Evolutionary conservation across 2,113 vertebrate genomes (phyloP).

Genomic region (Daubentonia madagascariensis): DNA sequence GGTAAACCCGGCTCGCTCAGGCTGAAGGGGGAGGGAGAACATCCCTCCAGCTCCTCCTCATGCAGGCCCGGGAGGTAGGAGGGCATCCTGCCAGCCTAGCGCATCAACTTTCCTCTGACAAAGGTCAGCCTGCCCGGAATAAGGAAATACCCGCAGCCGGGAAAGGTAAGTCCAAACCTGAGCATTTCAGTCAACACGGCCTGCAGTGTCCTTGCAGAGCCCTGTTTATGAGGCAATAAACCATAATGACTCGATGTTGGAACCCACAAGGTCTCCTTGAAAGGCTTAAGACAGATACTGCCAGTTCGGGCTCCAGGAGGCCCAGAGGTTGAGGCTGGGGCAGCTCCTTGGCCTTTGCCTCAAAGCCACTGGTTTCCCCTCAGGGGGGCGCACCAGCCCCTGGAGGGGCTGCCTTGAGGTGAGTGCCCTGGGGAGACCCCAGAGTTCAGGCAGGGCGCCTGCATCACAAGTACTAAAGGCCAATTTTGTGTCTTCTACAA

Average conservation of each 20-base stretch:
- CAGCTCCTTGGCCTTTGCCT: not conserved
- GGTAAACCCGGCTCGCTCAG: not conserved
- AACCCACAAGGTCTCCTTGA: constrained; percentile 9
- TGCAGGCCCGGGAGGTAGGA: not conserved
- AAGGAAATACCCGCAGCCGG: constrained; percentile 19
- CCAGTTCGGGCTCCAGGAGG: not conserved
- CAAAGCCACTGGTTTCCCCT: not conserved
- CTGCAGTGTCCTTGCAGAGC: not conserved
- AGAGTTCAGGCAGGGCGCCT: not conserved
- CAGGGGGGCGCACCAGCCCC: not conserved
- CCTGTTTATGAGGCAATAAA: constrained; percentile 41
- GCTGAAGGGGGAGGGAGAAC: not conserved
- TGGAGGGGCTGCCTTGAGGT: not conserved
- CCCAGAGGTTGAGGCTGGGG: not conserved
- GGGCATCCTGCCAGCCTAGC: constrained; percentile 20
- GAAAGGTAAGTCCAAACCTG: constrained; percentile 59
- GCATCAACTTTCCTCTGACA: not conserved
- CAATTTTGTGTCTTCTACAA: not conserved
- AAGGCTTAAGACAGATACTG: not conserved
- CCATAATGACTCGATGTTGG: constrained; percentile 18
- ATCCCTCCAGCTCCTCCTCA: not conserved
- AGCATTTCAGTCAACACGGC: not conserved
- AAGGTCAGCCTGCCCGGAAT: constrained; percentile 65
- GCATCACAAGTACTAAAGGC: not conserved
- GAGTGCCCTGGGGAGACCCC: not conserved